Conservation (phyloP, 2,888 invertebrate species). For the Aspidiotus destructor region DNA sequence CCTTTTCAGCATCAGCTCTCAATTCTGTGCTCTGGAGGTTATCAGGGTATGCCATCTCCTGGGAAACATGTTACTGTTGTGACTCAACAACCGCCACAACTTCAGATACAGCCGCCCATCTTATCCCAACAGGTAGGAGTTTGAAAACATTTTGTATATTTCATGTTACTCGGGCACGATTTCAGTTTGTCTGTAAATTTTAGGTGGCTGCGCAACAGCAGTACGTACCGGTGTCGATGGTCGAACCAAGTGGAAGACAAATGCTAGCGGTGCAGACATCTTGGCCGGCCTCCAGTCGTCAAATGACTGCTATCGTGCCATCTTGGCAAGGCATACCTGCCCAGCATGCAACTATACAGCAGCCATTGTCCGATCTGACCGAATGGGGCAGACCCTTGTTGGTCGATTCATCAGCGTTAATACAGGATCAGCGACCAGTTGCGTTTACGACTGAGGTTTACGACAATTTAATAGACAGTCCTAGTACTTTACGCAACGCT, state of each 20-base stretch:
- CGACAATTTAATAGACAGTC: constrained; percentile 39
- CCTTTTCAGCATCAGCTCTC: constrained; percentile 80
- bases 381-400: constrained; percentile 65
- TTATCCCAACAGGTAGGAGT: constrained; percentile 57
- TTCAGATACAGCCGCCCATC: constrained; percentile 70
- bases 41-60: constrained; percentile 67
- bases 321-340: constrained; percentile 72
- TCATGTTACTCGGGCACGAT: neutral
- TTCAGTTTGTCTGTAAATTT: neutral
- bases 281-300: constrained; percentile 57
- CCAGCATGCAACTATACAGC: constrained; percentile 51
- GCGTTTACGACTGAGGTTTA: constrained; percentile 39
- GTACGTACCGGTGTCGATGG: constrained; percentile 87
- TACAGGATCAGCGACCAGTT: constrained; percentile 54
- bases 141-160: neutral
- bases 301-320: constrained; percentile 66
- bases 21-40: constrained; percentile 79
- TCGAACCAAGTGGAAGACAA: constrained; percentile 71
- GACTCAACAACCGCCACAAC: constrained; percentile 49
- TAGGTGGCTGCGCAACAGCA: constrained; percentile 58
- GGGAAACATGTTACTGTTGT: constrained; percentile 60
- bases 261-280: constrained; percentile 50
- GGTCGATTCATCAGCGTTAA: constrained; percentile 63
- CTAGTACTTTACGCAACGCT: constrained; percentile 35
- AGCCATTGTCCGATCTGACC: constrained; percentile 50